Percentiles rank a stretch among this genome's conserved stretches.
These are phyloP conservation scores for Lacanobia wlatinum DNA, from an alignment of 2,888 invertebrate genomes.

Conservation along the genomic window DNA sequence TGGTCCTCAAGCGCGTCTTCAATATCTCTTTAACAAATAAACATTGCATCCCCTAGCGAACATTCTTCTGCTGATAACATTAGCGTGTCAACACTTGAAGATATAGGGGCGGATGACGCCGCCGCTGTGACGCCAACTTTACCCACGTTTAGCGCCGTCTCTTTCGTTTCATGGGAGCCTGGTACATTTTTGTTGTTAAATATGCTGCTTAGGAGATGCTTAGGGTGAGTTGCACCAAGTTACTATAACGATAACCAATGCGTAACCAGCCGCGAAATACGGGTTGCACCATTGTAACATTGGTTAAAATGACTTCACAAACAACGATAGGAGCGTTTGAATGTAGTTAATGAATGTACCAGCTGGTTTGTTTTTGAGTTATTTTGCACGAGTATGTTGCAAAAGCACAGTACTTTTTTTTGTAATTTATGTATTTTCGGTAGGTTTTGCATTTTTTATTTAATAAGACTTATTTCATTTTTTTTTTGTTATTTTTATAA, in stretches of 20 bases:
- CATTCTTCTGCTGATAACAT: conserved; percentile 53
- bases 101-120: conserved; percentile 38
- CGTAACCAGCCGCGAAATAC: no score
- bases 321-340: background rate
- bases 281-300: no score
- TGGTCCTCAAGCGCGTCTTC: conserved; percentile 20
- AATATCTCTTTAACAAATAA: conserved; percentile 64
- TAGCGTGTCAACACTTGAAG: conserved; percentile 48
- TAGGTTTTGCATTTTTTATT: background rate
- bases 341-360: background rate
- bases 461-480: no score
- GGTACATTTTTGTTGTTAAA: conserved; percentile 61
- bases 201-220: conserved; percentile 55
- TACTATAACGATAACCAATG: no score
- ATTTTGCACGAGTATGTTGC: background rate
- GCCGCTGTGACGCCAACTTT: conserved; percentile 56
- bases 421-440: no score
- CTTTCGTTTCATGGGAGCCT: conserved; percentile 53
- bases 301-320: no score
- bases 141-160: conserved; percentile 19
- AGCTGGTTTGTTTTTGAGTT: background rate
- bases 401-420: background rate
- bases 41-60: conserved; percentile 60
- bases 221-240: no score
- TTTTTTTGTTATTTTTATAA: no score